Conservation (phyloP, 2,113 vertebrate species). For the Burhinus oedicnemus region DNA sequence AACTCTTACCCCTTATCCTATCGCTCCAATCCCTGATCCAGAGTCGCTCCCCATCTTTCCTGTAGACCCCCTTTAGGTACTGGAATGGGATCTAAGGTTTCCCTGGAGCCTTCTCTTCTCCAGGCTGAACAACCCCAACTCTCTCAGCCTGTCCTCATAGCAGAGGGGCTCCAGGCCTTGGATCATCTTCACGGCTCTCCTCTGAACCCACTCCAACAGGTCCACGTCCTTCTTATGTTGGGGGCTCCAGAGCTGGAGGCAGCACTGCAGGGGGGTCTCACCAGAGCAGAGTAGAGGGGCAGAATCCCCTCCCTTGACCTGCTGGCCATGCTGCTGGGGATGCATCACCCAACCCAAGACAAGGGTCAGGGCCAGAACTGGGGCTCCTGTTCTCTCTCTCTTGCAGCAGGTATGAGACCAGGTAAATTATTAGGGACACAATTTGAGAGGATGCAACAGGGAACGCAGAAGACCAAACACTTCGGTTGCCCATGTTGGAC, state of each 20-base stretch:
- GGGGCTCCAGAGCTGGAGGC: neutral
- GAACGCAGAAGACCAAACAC: too few relatives aligned
- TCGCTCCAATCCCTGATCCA: too few relatives aligned
- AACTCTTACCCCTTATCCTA: too few relatives aligned
- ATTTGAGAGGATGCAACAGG: too few relatives aligned
- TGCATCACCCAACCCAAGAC: neutral
- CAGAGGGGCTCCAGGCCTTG: neutral
- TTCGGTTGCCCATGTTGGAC: too few relatives aligned
- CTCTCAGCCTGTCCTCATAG: neutral
- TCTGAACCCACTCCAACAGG: neutral
- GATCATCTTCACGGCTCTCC: neutral
- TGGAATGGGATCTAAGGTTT: neutral
- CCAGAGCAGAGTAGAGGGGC: neutral
- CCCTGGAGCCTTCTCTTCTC: too few relatives aligned
- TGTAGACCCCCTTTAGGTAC: neutral
- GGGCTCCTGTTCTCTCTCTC: too few relatives aligned
- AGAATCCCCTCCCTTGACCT: neutral
- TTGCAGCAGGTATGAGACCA: too few relatives aligned
- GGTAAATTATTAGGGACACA: too few relatives aligned
- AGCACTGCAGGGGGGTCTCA: neutral
- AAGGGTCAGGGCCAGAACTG: too few relatives aligned
- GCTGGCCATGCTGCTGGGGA: neutral
- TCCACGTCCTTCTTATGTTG: neutral
- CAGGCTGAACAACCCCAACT: neutral
- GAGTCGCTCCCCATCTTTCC: neutral